Conservation (phyloP, 2,888 invertebrate species). For the Meandrusa payeni region DNA sequence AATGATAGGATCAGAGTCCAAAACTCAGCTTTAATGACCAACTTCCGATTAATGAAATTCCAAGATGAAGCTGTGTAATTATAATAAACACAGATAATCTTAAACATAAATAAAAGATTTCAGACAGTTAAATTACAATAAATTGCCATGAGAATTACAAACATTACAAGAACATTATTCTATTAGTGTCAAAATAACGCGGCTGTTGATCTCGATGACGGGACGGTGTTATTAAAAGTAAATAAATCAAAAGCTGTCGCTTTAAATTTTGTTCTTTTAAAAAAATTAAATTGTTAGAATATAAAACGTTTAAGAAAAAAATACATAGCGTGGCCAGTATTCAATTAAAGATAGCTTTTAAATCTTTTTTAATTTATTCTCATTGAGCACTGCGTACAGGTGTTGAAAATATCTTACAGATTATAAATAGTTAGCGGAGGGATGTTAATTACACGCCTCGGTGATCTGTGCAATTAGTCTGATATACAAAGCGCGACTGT, state of each 20-base stretch:
- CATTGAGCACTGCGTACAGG: not conserved
- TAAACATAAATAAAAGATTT: no score
- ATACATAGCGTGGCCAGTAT: not conserved
- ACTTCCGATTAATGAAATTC: no score
- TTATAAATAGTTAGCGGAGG: conserved; percentile 15
- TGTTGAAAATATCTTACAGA: conserved; percentile 14
- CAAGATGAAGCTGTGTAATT: no score
- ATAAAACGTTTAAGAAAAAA: conserved; percentile 4
- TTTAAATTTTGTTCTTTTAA: conserved; percentile 1
- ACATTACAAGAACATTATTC: conserved; percentile 3
- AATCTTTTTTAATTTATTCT: conserved; percentile 6
- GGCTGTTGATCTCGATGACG: not conserved
- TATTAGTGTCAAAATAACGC: conserved; percentile 3
- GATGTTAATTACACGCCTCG: conserved; percentile 18
- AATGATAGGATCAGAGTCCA: no score
- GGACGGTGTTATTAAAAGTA: conserved; percentile 1
- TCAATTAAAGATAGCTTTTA: conserved; percentile 9
- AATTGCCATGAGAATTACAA: no score
- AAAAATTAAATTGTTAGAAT: not conserved
- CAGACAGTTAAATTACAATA: no score
- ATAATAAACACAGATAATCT: no score
- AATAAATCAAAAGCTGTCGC: conserved; percentile 13
- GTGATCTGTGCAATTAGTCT: conserved; percentile 17
- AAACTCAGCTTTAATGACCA: no score
- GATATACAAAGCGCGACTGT: conserved; percentile 13